Evolutionary conservation across 2,888 invertebrate species (phyloP).

Genomic region (Scrobipalpa costella): DNA sequence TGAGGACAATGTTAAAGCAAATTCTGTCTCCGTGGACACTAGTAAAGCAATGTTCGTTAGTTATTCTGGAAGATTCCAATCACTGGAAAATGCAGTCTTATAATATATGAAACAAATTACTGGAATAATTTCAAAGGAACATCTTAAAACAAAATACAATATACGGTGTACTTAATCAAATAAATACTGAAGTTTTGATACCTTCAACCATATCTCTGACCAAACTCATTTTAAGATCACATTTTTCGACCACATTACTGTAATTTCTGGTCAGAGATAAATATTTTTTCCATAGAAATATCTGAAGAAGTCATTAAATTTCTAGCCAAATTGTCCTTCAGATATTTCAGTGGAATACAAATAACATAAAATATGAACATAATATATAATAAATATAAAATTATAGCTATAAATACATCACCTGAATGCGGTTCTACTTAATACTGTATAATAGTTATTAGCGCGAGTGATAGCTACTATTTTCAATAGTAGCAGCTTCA

Average conservation of each 20-base stretch:
- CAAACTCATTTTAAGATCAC: neutral
- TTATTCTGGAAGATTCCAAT: constrained; percentile 44
- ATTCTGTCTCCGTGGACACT: neutral
- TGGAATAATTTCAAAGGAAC: neutral
- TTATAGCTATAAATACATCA: constrained; percentile 10
- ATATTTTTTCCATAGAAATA: no score
- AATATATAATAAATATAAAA: constrained; percentile 1
- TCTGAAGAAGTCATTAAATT: no score
- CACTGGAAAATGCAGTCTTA: constrained; percentile 35
- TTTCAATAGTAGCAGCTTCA: constrained; percentile 35
- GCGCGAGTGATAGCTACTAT: neutral
- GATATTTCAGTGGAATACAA: neutral
- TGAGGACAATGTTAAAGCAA: neutral
- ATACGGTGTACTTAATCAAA: neutral
- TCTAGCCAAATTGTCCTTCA: neutral
- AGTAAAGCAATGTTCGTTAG: neutral
- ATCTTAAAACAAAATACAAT: neutral
- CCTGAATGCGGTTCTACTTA: constrained; percentile 18
- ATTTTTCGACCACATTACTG: no score
- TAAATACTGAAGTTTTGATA: neutral
- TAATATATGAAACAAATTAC: constrained; percentile 26
- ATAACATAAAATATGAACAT: neutral
- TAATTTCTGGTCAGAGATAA: no score
- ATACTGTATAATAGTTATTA: constrained; percentile 21
- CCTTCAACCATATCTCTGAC: neutral